phyloP scores from a whole-genome alignment of 2,888 invertebrate species.

The Diploptera punctata region DNA sequence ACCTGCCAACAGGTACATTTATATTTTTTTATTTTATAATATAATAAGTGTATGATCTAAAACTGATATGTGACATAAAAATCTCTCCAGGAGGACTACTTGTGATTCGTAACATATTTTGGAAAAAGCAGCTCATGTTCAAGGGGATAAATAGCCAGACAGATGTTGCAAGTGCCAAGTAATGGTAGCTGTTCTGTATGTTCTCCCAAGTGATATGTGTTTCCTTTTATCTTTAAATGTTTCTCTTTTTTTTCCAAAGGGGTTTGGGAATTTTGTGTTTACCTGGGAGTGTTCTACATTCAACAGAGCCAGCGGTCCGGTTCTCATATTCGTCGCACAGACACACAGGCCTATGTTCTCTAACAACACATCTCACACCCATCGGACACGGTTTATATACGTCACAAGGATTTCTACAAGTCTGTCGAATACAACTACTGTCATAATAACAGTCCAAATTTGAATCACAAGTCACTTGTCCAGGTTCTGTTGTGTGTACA shows the following conservation, averaged over 20 bases:
- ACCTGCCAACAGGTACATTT: no score
- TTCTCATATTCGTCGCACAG: slow-evolving; percentile 59
- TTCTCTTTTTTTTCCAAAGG: slow-evolving; percentile 11
- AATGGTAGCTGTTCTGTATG: slow-evolving; percentile 5
- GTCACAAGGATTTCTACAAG: slow-evolving; percentile 62
- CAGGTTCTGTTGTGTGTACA: neutral
- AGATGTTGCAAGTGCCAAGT: slow-evolving; percentile 31
- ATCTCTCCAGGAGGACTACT: neutral
- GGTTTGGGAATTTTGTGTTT: slow-evolving; percentile 52
- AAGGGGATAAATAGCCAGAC: slow-evolving; percentile 14
- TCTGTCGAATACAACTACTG: slow-evolving; percentile 57
- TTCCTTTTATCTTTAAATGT: slow-evolving; percentile 4
- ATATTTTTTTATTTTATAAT: no score
- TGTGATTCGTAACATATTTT: neutral
- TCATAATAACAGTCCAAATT: slow-evolving; percentile 47
- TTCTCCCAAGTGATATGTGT: slow-evolving; percentile 30
- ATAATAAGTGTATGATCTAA: no score
- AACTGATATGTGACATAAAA: no score
- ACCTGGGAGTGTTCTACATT: slow-evolving; percentile 68
- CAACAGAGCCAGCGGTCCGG: slow-evolving; percentile 51
- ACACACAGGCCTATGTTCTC: slow-evolving; percentile 63
- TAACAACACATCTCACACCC: slow-evolving; percentile 58
- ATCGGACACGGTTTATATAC: slow-evolving; percentile 56
- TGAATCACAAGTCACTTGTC: slow-evolving; percentile 3
- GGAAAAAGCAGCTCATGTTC: neutral